Percentiles rank a stretch among this genome's conserved stretches.
These are phyloP conservation scores for Glandiceps talaboti DNA, from an alignment of 53 echinoderm and acorn worm species.

Conservation along the genomic window DNA sequence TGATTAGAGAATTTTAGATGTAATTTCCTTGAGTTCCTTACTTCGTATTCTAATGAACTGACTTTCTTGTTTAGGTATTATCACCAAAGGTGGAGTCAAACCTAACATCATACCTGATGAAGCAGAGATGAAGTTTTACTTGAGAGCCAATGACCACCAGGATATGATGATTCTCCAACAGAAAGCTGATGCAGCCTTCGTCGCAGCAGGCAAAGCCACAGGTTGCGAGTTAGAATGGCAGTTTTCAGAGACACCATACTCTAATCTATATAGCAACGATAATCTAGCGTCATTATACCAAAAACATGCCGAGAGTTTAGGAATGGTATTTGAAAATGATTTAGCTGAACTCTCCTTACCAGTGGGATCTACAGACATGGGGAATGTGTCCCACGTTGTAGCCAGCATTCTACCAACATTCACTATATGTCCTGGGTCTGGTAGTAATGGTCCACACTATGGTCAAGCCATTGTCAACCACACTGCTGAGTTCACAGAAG, in stretches of 20 bases:
- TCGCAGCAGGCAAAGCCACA: constrained; percentile 59
- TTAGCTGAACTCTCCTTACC: constrained; percentile 16
- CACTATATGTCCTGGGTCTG: constrained; percentile 8
- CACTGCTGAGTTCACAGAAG: constrained; percentile 42
- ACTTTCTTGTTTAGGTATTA: too few species aligned
- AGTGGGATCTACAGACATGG: constrained; percentile 57
- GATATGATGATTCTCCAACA: constrained; percentile 70
- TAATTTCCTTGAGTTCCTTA: too few species aligned
- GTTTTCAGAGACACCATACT: constrained; percentile 65
- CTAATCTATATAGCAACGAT: constrained; percentile 43
- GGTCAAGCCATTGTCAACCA: constrained; percentile 27
- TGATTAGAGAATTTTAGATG: too few species aligned
- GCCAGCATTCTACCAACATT: constrained; percentile 52
- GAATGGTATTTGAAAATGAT: constrained; percentile 26
- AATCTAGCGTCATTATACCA: constrained; percentile 33
- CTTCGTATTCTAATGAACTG: too few species aligned
- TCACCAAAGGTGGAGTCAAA: constrained; percentile 54
- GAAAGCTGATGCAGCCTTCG: constrained; percentile 58
- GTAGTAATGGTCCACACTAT: too few species aligned
- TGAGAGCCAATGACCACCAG: constrained; percentile 61
- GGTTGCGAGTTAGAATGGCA: constrained; percentile 57
- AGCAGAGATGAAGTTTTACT: constrained; percentile 61
- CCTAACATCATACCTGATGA: constrained; percentile 73
- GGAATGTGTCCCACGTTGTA: constrained; percentile 69
- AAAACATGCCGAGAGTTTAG: constrained; percentile 38